These are phyloP conservation scores for Sarcophaga rosellei DNA, from an alignment of 2,888 invertebrate species.

Conservation along the genomic window DNA sequence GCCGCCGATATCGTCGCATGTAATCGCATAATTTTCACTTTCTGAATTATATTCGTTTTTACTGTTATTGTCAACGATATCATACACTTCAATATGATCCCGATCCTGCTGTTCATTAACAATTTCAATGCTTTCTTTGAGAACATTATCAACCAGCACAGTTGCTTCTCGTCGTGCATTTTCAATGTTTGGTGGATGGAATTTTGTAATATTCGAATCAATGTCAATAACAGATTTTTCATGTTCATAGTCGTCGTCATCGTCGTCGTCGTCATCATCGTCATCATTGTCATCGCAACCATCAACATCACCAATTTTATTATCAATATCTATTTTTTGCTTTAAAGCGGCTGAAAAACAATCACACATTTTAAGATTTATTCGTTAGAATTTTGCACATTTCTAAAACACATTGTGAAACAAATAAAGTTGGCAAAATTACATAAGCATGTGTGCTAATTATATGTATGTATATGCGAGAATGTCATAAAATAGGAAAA, in stretches of 20 bases:
- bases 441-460: not conserved
- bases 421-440: constrained; percentile 1
- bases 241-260: constrained; percentile 69
- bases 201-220: constrained; percentile 64
- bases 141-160: constrained; percentile 79
- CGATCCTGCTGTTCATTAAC: constrained; percentile 75
- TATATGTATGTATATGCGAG: not conserved
- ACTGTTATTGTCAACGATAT: constrained; percentile 53
- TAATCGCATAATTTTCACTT: constrained; percentile 81
- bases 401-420: constrained; percentile 24
- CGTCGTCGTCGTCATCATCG: constrained; percentile 68
- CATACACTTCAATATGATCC: constrained; percentile 45
- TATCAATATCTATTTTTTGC: constrained; percentile 50
- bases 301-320: constrained; percentile 41
- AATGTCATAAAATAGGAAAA: not conserved
- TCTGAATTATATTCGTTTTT: constrained; percentile 78
- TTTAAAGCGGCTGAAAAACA: constrained; percentile 70
- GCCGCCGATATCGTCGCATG: constrained; percentile 79
- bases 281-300: constrained; percentile 71
- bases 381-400: constrained; percentile 23
- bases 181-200: constrained; percentile 60
- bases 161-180: constrained; percentile 79
- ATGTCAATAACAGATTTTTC: constrained; percentile 65
- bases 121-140: constrained; percentile 80
- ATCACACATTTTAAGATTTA: constrained; percentile 66